These are phyloP conservation scores for Pygmarrhopalites habei DNA, from an alignment of 1,140 invertebrate species.

Conservation along the genomic window DNA sequence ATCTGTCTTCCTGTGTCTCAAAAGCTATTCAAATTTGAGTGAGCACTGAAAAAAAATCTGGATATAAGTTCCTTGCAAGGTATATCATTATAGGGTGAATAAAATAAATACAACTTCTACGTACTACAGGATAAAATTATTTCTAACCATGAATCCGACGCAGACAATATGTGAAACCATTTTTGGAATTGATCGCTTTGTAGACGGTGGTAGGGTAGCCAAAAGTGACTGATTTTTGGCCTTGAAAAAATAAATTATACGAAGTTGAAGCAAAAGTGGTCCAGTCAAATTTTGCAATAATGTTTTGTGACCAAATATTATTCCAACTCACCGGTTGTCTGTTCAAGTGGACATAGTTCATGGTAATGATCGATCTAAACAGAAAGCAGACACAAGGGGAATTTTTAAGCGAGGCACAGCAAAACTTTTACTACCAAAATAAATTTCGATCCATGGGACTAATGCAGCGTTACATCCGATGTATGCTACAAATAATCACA, in stretches of 20 bases:
- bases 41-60: too few relatives aligned
- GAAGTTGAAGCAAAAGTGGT: constrained; percentile 68
- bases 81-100: too few relatives aligned
- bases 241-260: constrained; percentile 36
- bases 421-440: too few relatives aligned
- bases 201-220: constrained; percentile 79
- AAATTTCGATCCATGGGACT: too few relatives aligned
- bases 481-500: too few relatives aligned
- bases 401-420: too few relatives aligned
- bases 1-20: too few relatives aligned
- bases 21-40: too few relatives aligned
- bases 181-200: constrained; percentile 81
- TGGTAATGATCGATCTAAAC: constrained; percentile 86
- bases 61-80: too few relatives aligned
- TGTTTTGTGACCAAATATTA: constrained; percentile 67
- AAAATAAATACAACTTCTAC: neutral
- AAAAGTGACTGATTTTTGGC: constrained; percentile 56
- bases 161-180: constrained; percentile 74
- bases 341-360: constrained; percentile 77
- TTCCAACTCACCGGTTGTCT: too few relatives aligned
- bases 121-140: constrained; percentile 2
- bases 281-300: constrained; percentile 74
- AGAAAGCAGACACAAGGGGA: too few relatives aligned
- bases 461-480: too few relatives aligned
- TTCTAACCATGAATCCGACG: constrained; percentile 71